Evolutionary conservation across 2,888 invertebrate genomes (phyloP), one percentile per base, ranked within the genome.

Genomic region (Incurvaria masculella): DNA sequence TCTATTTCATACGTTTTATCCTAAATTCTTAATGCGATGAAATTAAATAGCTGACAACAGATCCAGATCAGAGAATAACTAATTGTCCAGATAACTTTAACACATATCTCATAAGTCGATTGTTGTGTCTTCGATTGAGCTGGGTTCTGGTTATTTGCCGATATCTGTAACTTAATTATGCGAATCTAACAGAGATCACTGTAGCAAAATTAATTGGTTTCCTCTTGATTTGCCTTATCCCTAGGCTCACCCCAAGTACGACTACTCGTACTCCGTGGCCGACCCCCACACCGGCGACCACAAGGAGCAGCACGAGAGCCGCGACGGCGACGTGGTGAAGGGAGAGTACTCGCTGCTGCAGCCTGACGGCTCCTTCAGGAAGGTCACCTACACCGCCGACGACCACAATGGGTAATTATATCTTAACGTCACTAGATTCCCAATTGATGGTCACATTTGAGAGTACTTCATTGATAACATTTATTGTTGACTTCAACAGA

Each of bases 261-360:
- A 75, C 60, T 78, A 78, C 60, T 76, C 76, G 0, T 78, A 78
- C 65, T 76, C 76, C 14, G 76, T 78, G 19, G 75, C 76, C 3
- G 76, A 76, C 66, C 76, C 76, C 21, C 76, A 78, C 64, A 78
- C 76, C 51, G 76, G 76, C 49, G 76, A 76, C 66, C 76, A 78
- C 66, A 78, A 78, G 65, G 73, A 72, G 54, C 76, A 76, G 61
- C 76, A 75, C 51, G 76, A 78, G 57, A 64, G 62, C 45, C 73
- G 76, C 48, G n/a, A n/a, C n/a, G n/a, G 76, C 16, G 76, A 75
- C 50, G 69, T 73, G 48, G 76, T 78, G 50, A 76, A 72, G 63
- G 76, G 76, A 57, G 76, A 76, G 50, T 78, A 78, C 67, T 78
- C 76, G 18, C 65, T 78, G 51, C 68, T 76, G 51, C 76, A 78